Conservation (phyloP, 2,888 invertebrate genomes). For the Phlogophora meticulosa region DNA sequence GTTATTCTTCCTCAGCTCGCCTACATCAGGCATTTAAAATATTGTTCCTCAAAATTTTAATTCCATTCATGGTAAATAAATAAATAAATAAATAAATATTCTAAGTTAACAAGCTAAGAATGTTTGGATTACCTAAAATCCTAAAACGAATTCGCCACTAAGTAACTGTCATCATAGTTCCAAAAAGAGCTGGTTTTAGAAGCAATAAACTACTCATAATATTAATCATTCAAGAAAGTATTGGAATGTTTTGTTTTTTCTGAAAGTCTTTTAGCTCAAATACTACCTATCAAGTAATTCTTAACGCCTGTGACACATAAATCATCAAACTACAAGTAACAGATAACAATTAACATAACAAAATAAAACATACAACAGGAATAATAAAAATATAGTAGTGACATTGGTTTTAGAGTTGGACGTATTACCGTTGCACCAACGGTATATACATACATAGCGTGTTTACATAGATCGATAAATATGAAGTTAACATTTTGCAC, state of each 20-base stretch:
- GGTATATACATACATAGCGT: too few relatives aligned
- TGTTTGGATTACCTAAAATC: not conserved
- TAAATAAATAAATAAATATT: too few relatives aligned
- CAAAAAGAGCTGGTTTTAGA: not conserved
- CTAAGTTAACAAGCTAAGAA: too few relatives aligned
- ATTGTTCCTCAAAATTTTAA: too few relatives aligned
- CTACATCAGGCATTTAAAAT: too few relatives aligned
- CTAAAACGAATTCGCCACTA: not conserved
- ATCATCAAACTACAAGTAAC: slow-evolving; percentile 21
- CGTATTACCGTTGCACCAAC: too few relatives aligned
- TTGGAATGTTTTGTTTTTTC: slow-evolving; percentile 29
- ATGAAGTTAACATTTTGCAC: too few relatives aligned
- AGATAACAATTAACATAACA: slow-evolving; percentile 44
- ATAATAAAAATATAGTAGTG: too few relatives aligned
- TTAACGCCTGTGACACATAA: slow-evolving; percentile 22
- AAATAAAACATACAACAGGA: slow-evolving; percentile 30
- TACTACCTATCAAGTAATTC: not conserved
- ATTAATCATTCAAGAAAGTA: slow-evolving; percentile 3
- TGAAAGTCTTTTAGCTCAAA: slow-evolving; percentile 16
- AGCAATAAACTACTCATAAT: not conserved
- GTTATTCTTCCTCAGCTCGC: too few relatives aligned
- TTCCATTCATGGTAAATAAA: too few relatives aligned
- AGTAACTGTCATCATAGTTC: not conserved
- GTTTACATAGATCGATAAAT: too few relatives aligned
- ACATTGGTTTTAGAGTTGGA: too few relatives aligned